Evolutionary conservation across 2,113 vertebrate species (phyloP), one percentile per base, ranked within the genome.

Genomic region (Serinus canaria): DNA sequence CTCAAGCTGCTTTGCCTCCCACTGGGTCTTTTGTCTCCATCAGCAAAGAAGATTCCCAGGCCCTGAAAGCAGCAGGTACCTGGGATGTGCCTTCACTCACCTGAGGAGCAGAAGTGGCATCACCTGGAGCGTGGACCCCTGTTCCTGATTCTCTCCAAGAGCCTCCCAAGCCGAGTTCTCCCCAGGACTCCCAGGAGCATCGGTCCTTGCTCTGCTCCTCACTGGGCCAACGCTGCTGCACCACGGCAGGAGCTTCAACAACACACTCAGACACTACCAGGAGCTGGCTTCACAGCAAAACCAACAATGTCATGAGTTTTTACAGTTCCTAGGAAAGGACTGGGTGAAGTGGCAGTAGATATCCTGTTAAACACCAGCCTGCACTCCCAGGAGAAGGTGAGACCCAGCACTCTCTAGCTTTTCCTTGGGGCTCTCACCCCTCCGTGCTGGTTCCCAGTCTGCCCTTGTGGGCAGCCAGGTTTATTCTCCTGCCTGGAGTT

Each of bases 121-220:
- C 72, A 4, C 9, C 68, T 25, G 70, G 12, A 20, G 35, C 3
- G 0, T 2, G 18, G n/a, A 24, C 5, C 33, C 0, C 0, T 3
- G 1, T 22, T 83, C 31, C 83, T 0, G 1, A 1, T 19, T 33
- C 23, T 33, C 33, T 27, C 1, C 13, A 47, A 3, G 49, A 82
- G 75, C 46, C 17, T 18, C 58, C 43, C 74, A 3, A 6, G 52
- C 19, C 3, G 2, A 10, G 41, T 5, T 52, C 76, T 52, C 21
- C 2, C 3, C 10, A 30, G 44, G 39, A 13, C 12, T 33, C 33
- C 12, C 0, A 0, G 55, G 47, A 39, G 63, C 1, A 1, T 15
- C 11, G 3, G 22, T 81, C 47, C 59, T 27, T 14, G 2, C 66
- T 58, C 33, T 37, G 47, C 47, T 77, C 60, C 67, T 70, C 66